These are phyloP conservation scores for Netelia melanura DNA, from an alignment of 2,888 invertebrate genomes.

Conservation along the genomic window DNA sequence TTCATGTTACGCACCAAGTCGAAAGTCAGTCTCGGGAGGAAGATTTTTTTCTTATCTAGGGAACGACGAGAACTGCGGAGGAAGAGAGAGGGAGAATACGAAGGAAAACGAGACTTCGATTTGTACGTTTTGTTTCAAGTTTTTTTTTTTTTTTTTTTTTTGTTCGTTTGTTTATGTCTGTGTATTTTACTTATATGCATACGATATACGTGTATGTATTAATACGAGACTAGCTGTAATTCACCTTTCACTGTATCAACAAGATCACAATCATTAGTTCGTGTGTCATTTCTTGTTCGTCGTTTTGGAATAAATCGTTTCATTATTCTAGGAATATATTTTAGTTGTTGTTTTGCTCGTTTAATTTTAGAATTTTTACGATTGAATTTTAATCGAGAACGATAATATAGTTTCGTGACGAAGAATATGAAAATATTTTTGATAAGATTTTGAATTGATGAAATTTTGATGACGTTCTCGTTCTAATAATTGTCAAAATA, in stretches of 20 bases:
- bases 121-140: constrained; percentile 52
- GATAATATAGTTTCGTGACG: no score
- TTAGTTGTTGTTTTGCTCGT: neutral
- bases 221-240: constrained; percentile 43
- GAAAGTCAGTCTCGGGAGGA: constrained; percentile 68
- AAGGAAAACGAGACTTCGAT: constrained; percentile 51
- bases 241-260: constrained; percentile 63
- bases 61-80: constrained; percentile 26
- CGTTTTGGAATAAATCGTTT: constrained; percentile 10
- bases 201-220: constrained; percentile 42
- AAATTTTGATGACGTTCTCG: no score
- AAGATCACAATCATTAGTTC: constrained; percentile 48
- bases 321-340: constrained; percentile 27
- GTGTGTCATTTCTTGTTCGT: constrained; percentile 23
- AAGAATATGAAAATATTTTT: no score
- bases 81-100: constrained; percentile 29
- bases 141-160: neutral
- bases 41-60: constrained; percentile 57
- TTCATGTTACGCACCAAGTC: constrained; percentile 68
- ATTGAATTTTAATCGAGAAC: no score
- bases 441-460: no score
- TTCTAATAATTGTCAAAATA: no score
- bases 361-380: neutral
- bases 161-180: constrained; percentile 35
- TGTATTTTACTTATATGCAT: constrained; percentile 19